A percentile compares a stretch with the other conserved stretches of the same genome.
These are phyloP conservation scores for Pseudomyrmex sp. DNA, from an alignment of 1,140 invertebrate species.

Conservation along the genomic window DNA sequence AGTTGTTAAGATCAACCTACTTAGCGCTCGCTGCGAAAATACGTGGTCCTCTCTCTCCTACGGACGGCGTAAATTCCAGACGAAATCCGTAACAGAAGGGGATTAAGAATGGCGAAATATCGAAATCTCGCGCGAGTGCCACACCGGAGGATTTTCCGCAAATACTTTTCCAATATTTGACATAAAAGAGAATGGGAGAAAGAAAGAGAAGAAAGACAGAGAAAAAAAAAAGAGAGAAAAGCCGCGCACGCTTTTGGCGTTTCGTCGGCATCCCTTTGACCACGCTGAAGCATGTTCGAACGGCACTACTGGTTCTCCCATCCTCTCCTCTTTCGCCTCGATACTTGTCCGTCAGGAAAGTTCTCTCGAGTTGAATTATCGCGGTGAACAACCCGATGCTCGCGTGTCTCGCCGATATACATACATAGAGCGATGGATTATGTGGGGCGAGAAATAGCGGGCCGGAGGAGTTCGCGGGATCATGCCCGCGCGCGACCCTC, in stretches of 20 bases:
- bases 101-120: slow-evolving; percentile 45
- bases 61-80: slow-evolving; percentile 4
- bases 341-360: slow-evolving; percentile 46
- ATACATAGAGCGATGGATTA: slow-evolving; percentile 26
- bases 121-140: slow-evolving; percentile 28
- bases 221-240: background rate
- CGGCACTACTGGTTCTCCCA: background rate
- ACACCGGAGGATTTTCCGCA: slow-evolving; percentile 37
- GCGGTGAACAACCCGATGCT: slow-evolving; percentile 21
- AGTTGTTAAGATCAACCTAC: slow-evolving; percentile 28
- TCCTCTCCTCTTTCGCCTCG: too few relatives aligned
- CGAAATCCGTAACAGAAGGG: slow-evolving; percentile 34
- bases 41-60: background rate
- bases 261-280: slow-evolving; percentile 38
- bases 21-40: slow-evolving; percentile 1
- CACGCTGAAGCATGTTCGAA: slow-evolving; percentile 26
- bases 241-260: slow-evolving; percentile 1
- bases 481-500: background rate
- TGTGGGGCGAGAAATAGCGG: slow-evolving; percentile 14
- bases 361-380: slow-evolving; percentile 52
- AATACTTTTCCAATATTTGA: slow-evolving; percentile 56
- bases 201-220: too few relatives aligned
- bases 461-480: background rate
- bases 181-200: too few relatives aligned
- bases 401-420: slow-evolving; percentile 14